Evolutionary conservation across 2,113 vertebrate genomes (phyloP).

Genomic region (Mastomys coucha): DNA sequence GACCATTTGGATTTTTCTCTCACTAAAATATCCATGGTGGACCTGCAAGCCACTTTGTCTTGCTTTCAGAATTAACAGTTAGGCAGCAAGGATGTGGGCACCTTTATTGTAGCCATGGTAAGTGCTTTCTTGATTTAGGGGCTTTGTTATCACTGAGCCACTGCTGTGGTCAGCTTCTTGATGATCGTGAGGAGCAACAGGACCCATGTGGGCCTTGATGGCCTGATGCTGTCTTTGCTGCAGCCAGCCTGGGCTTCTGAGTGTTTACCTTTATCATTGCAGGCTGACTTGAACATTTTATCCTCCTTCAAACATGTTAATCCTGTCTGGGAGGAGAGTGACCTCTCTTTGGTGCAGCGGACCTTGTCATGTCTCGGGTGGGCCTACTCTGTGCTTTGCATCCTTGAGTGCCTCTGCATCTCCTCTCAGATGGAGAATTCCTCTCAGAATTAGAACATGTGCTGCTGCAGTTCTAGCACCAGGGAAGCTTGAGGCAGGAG

Average conservation of each 20-base stretch:
- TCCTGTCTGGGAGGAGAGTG: neutral
- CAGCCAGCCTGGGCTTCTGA: no score
- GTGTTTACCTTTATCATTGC: neutral
- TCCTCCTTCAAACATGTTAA: neutral
- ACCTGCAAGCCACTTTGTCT: conserved; percentile 29
- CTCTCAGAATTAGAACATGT: neutral
- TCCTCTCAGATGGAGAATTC: neutral
- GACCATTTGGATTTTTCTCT: conserved; percentile 43
- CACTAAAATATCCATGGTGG: neutral
- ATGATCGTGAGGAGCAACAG: neutral
- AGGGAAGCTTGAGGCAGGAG: neutral
- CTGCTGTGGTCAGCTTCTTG: neutral
- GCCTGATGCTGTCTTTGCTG: neutral
- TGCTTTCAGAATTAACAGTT: conserved; percentile 34
- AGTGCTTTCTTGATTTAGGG: neutral
- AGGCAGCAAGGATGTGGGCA: neutral
- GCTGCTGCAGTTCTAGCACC: neutral
- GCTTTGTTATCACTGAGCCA: neutral
- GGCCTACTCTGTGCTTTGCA: neutral
- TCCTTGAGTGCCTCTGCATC: neutral
- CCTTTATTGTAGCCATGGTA: neutral
- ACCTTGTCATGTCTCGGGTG: neutral
- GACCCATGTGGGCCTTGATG: neutral
- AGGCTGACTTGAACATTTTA: neutral
- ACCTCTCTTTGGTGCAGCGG: neutral